These are phyloP conservation scores for Pristionchus exspectatus DNA, from an alignment of 2,888 invertebrate species.

Conservation along the genomic window DNA sequence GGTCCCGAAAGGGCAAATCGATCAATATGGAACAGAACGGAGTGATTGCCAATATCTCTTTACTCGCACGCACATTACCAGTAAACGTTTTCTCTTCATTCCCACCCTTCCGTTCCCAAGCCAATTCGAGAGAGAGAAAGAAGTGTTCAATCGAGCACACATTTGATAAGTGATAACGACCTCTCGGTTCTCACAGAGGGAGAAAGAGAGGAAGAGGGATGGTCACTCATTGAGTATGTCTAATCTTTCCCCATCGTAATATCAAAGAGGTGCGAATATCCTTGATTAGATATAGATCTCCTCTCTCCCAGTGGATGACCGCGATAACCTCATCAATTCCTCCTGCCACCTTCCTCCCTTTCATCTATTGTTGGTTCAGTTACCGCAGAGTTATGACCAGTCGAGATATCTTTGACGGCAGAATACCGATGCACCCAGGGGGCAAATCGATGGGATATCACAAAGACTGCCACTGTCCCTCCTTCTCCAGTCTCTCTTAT, in stretches of 20 bases:
- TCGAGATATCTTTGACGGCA: background rate
- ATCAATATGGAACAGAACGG: no score
- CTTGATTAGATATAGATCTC: background rate
- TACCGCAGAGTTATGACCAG: slow-evolving; percentile 2
- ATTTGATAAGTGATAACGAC: slow-evolving; percentile 39
- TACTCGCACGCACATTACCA: slow-evolving; percentile 11
- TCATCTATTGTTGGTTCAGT: slow-evolving; percentile 26
- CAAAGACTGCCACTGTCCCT: background rate
- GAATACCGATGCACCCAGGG: background rate
- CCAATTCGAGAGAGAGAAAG: background rate
- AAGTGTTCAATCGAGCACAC: background rate
- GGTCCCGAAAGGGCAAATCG: no score
- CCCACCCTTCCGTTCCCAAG: background rate
- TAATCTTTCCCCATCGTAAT: slow-evolving; percentile 9
- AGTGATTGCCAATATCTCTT: no score
- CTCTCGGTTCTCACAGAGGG: background rate
- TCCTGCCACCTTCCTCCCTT: background rate
- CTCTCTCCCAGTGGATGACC: background rate
- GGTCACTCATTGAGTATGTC: background rate
- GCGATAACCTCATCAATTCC: background rate
- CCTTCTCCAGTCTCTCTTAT: background rate
- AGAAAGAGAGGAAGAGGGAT: background rate
- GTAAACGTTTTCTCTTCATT: background rate
- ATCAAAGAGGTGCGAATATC: slow-evolving; percentile 47
- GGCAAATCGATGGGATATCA: background rate